Percentiles rank a stretch among this genome's conserved stretches.
These are phyloP conservation scores for Leuciscus waleckii DNA, from an alignment of 2,797 vertebrate genomes.

Conservation along the genomic window DNA sequence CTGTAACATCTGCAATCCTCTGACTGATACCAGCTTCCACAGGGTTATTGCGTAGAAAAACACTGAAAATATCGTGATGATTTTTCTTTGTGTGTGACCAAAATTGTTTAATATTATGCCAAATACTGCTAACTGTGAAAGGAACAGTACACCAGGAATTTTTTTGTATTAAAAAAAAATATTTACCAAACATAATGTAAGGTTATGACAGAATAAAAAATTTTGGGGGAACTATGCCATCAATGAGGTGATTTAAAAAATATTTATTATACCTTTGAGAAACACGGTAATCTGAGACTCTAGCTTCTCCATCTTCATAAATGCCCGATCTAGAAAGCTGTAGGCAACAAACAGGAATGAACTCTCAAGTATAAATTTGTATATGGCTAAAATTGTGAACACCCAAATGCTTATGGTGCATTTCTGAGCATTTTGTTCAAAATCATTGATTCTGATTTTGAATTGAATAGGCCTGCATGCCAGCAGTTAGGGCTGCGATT, in stretches of 20 bases:
- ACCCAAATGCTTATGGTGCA: background rate
- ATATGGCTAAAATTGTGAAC: slow-evolving; percentile 6
- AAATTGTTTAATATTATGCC: background rate
- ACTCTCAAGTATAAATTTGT: background rate
- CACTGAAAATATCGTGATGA: slow-evolving; percentile 65
- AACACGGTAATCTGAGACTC: slow-evolving; percentile 2
- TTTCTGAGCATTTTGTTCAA: too few relatives aligned
- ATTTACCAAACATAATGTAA: background rate
- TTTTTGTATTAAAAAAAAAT: too few relatives aligned
- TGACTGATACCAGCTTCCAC: slow-evolving; percentile 76
- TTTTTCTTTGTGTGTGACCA: background rate
- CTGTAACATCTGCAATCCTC: slow-evolving; percentile 81
- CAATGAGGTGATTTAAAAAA: background rate
- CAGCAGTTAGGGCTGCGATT: too few relatives aligned
- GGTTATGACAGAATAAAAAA: accelerated
- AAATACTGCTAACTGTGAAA: background rate
- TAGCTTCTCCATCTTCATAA: too few relatives aligned
- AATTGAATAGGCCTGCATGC: too few relatives aligned
- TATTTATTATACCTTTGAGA: slow-evolving; percentile 53
- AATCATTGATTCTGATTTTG: too few relatives aligned
- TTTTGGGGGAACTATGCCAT: background rate
- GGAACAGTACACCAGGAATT: too few relatives aligned
- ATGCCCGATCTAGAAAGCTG: slow-evolving; percentile 52
- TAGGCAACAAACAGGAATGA: background rate
- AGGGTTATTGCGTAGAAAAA: slow-evolving; percentile 79